These are phyloP conservation scores for Drosophila asahinai DNA, from an alignment of 1,140 invertebrate species.

Conservation along the genomic window DNA sequence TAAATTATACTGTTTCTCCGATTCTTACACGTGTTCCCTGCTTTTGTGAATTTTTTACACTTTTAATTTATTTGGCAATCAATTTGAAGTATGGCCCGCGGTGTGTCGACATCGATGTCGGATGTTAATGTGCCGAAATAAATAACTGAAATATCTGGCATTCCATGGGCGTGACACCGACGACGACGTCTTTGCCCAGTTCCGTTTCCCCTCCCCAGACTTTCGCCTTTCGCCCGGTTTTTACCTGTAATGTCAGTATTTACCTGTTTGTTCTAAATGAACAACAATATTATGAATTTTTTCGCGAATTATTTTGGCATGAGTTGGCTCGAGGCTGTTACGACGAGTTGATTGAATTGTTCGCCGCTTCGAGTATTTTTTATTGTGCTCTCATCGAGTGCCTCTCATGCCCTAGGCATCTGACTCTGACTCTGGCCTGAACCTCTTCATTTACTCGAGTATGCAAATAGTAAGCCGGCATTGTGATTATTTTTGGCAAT, in stretches of 20 bases:
- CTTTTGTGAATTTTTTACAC: constrained; percentile 28
- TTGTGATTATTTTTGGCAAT: constrained; percentile 42
- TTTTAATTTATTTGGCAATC: constrained; percentile 81
- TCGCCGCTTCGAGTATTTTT: constrained; percentile 54
- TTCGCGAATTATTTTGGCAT: constrained; percentile 57
- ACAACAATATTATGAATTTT: constrained; percentile 36
- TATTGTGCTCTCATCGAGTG: constrained; percentile 39
- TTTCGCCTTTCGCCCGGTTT: constrained; percentile 3
- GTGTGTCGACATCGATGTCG: constrained; percentile 24
- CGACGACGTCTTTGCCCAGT: constrained; percentile 57
- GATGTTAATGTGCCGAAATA: constrained; percentile 79
- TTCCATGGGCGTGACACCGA: constrained; percentile 62
- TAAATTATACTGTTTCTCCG: constrained; percentile 79
- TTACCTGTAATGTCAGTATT: constrained; percentile 35
- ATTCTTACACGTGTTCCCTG: constrained; percentile 37
- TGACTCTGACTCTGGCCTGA: constrained; percentile 25
- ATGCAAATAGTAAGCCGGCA: constrained; percentile 34
- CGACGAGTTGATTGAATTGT: constrained; percentile 54
- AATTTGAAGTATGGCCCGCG: constrained; percentile 62
- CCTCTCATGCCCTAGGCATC: constrained; percentile 38
- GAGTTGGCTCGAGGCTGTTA: constrained; percentile 40
- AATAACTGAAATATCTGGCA: constrained; percentile 75
- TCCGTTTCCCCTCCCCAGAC: constrained; percentile 57
- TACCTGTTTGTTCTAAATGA: constrained; percentile 76
- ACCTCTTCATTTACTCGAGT: constrained; percentile 47